Percentiles rank a stretch among this genome's conserved stretches.
phyloP scores from a whole-genome alignment of 1,140 invertebrate genomes.

The Dendroctonus ponderosae region DNA sequence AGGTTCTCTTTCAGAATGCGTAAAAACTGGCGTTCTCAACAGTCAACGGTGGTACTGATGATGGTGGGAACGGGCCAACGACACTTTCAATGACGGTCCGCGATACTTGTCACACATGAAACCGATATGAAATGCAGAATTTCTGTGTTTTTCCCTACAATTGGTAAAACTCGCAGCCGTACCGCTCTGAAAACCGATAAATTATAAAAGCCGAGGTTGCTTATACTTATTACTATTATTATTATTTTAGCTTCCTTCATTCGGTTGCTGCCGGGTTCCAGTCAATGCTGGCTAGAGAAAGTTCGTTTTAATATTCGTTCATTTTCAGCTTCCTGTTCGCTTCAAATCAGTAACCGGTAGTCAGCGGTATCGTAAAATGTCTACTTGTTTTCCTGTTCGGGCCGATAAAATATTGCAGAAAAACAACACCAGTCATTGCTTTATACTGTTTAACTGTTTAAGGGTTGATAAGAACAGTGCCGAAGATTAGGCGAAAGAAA shows the following conservation, averaged over 20 bases:
- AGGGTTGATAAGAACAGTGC: too few species aligned
- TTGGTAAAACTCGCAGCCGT: not conserved
- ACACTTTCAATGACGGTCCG: conserved; percentile 21
- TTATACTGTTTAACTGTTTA: too few species aligned
- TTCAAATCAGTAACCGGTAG: conserved; percentile 26
- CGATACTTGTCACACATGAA: not conserved
- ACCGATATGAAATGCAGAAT: not conserved
- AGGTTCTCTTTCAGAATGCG: conserved; percentile 17
- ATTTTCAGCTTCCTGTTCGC: conserved; percentile 23
- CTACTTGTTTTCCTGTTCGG: conserved; percentile 18
- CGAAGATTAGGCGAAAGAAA: too few species aligned
- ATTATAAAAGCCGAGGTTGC: conserved; percentile 25
- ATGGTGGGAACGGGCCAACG: conserved; percentile 24
- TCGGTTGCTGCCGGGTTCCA: conserved; percentile 23
- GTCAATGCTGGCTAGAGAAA: conserved; percentile 30
- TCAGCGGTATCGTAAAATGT: conserved; percentile 26
- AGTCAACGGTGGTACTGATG: not conserved
- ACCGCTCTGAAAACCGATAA: conserved; percentile 16
- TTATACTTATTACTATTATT: conserved; percentile 16
- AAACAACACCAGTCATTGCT: not conserved
- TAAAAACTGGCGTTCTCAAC: conserved; percentile 22
- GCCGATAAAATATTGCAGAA: not conserved
- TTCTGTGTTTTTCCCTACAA: too few species aligned
- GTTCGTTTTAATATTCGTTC: conserved; percentile 22
- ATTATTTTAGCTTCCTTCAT: conserved; percentile 20